A percentile compares a stretch with the other conserved stretches of the same genome.
Evolutionary conservation across 1,140 invertebrate genomes (phyloP).

Genomic region (Linepithema humile): DNA sequence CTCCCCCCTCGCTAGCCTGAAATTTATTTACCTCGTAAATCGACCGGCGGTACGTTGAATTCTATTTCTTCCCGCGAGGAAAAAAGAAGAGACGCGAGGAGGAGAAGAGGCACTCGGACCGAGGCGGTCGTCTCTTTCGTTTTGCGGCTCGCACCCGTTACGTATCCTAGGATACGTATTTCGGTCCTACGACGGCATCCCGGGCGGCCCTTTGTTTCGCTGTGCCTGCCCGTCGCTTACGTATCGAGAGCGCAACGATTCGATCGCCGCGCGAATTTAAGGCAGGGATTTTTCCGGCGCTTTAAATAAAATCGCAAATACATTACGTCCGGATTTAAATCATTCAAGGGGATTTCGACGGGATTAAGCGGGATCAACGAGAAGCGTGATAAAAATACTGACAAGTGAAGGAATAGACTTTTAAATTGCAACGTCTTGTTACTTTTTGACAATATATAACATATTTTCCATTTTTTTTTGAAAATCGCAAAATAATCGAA

Average conservation of each 20-base stretch:
- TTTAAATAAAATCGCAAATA: conserved; percentile 11
- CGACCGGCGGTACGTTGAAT: conserved; percentile 49
- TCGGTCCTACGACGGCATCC: background rate
- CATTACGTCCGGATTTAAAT: background rate
- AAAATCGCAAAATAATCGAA: too few species aligned
- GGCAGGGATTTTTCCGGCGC: background rate
- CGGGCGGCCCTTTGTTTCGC: background rate
- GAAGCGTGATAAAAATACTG: background rate
- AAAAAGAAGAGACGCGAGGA: background rate
- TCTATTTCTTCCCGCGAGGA: conserved; percentile 31
- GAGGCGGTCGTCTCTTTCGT: conserved; percentile 22
- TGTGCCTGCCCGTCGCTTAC: conserved; percentile 3
- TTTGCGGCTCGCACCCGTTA: conserved; percentile 8
- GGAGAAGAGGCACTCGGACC: conserved; percentile 4
- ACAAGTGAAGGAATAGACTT: background rate
- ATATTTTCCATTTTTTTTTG: too few species aligned
- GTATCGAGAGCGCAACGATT: background rate
- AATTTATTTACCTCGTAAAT: conserved; percentile 73
- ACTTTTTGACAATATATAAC: too few species aligned
- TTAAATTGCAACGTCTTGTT: background rate
- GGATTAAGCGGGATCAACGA: background rate
- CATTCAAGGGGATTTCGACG: background rate
- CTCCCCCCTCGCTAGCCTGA: background rate
- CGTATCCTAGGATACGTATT: conserved; percentile 14
- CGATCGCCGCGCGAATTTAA: conserved; percentile 3